Base-by-base conservation (phyloP, 64 coral and sea anemone species). In the Trachythela sp. region DNA sequence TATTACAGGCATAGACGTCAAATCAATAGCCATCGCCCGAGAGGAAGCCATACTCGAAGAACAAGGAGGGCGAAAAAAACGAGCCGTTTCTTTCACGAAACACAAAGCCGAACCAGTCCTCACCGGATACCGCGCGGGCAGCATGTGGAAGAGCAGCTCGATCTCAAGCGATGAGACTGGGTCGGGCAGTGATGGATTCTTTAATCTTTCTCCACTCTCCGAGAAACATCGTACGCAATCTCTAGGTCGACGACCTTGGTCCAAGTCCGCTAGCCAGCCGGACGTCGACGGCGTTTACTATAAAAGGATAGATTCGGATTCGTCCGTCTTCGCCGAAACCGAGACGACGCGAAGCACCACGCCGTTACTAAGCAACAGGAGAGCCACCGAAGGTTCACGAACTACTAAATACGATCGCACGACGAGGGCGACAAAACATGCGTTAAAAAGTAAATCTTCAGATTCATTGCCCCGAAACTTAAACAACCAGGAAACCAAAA, bases 271-370 rank as follows among this genome's bases (percentile, higher is more conserved):
- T 14, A 80, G 75, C 75, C 75, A 80, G 33, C 75, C 75, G 33
- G 75, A 80, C 31, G 75, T 80, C 31, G 75, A 80, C 75, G 75
- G 75, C 33, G 75, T 80, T 39, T 80, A 80, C 75, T 80, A 80
- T 39, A 80, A 80, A 22, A 35, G 75, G 31, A 80, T 80, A 8
- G 75, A 80, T 8, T 80, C 75, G 33, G 75, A 80, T 0, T 80
- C 75, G 9, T 35, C 37, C 15, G 75, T 80, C 15, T 80, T 37
- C 33, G 30, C 31, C 31, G 75, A 80, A 10, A 80, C 20, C 37
- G 37, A 39, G 31, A 29, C 75, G 75, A 80, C 4, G 31, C 31
- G 75, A 34, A 80, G 75, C 75, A 37, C 75, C 33, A 29, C 75
- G 15, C 31, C 75, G 75, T 80, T 80, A 29, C 75, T 80, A 18